Evolutionary conservation across 2,888 invertebrate genomes (phyloP).

Genomic region (Sepioteuthis lessoniana): DNA sequence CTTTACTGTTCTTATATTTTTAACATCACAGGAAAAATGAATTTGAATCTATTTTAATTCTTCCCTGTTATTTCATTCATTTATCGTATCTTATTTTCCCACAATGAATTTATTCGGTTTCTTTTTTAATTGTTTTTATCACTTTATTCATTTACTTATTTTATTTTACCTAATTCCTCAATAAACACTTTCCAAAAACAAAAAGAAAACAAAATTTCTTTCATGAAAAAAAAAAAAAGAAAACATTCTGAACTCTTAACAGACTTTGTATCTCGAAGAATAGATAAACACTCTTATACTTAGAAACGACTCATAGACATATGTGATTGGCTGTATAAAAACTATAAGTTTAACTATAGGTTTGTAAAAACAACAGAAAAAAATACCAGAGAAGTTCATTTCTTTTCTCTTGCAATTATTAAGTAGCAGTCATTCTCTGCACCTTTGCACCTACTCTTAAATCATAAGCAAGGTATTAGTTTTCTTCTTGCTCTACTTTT

Average conservation of each 20-base stretch:
- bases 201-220: neutral
- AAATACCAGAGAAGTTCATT: neutral
- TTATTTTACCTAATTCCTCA: too few species aligned
- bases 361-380: neutral
- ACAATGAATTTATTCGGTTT: too few species aligned
- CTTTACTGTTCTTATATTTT: too few species aligned
- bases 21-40: too few species aligned
- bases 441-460: neutral
- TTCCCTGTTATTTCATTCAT: too few species aligned
- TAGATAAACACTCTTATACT: neutral
- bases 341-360: neutral
- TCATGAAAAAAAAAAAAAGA: neutral
- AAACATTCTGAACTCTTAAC: neutral
- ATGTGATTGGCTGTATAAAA: neutral
- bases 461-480: constrained; percentile 33
- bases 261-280: neutral
- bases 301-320: neutral
- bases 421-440: neutral
- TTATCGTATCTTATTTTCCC: too few species aligned
- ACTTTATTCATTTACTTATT: too few species aligned
- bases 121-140: too few species aligned
- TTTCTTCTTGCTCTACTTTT: neutral
- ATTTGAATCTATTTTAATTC: too few species aligned
- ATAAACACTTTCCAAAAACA: too few species aligned
- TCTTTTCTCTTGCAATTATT: neutral